Conservation (phyloP, 2,113 vertebrate species). For the Apus apus region DNA sequence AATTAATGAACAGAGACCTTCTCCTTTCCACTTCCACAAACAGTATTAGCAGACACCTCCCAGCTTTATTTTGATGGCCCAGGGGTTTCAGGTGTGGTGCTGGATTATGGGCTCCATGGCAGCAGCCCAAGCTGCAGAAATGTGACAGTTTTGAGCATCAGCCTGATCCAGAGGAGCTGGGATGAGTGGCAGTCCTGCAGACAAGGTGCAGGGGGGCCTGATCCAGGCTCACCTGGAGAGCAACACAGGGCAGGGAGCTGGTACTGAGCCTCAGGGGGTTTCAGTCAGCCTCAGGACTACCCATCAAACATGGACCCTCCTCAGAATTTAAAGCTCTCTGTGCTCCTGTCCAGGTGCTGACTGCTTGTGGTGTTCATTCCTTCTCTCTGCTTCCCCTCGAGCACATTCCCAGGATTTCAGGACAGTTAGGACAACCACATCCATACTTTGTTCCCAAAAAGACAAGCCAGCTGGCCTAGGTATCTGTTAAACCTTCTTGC, state of each 20-base stretch:
- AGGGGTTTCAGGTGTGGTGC: accelerated
- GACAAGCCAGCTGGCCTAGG: neutral
- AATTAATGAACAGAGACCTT: neutral
- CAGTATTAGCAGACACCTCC: neutral
- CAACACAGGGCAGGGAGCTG: neutral
- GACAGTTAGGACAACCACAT: too few species aligned
- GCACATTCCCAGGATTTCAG: neutral
- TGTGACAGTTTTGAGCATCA: accelerated
- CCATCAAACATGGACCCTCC: neutral
- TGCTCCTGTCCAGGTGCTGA: neutral
- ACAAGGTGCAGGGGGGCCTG: neutral
- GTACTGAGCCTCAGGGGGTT: neutral
- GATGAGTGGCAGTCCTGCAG: neutral
- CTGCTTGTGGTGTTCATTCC: neutral
- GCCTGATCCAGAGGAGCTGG: accelerated
- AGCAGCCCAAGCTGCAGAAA: neutral
- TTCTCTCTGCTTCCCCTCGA: neutral
- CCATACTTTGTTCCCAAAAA: neutral
- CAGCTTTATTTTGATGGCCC: neutral
- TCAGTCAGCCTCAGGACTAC: neutral
- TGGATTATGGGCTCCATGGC: neutral
- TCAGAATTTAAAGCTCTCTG: neutral
- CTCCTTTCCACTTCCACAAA: neutral
- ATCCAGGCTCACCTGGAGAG: neutral
- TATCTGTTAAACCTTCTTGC: accelerated